Evolutionary conservation across 2,888 invertebrate species (phyloP).

Genomic region (Ectemnius cavifrons): DNA sequence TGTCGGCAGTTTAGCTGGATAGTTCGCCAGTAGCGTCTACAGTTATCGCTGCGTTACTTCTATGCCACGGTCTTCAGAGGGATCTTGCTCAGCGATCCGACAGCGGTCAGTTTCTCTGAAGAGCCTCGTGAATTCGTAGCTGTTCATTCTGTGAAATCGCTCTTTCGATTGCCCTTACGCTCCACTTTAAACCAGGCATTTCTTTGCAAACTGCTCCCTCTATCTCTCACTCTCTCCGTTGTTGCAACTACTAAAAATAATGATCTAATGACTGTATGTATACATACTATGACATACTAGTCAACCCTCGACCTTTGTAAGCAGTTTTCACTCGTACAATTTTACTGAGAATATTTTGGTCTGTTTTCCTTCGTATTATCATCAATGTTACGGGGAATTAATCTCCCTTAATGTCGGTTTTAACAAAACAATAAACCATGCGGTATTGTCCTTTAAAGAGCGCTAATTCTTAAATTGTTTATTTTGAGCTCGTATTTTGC

Average conservation of each 20-base stretch:
- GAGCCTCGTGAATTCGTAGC: not conserved
- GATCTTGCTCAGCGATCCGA: slow-evolving; percentile 4
- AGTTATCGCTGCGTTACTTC: slow-evolving; percentile 7
- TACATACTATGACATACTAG: too few species aligned
- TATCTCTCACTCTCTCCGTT: slow-evolving; percentile 8
- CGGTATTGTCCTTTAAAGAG: too few species aligned
- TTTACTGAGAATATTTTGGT: too few species aligned
- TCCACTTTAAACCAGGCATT: not conserved
- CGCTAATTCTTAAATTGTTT: too few species aligned
- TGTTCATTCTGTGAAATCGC: slow-evolving; percentile 11
- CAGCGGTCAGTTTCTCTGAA: not conserved
- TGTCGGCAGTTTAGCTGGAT: not conserved
- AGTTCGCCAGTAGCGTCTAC: not conserved
- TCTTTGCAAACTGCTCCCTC: not conserved
- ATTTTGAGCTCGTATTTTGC: too few species aligned
- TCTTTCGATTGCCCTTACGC: slow-evolving; percentile 8
- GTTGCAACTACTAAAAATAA: not conserved
- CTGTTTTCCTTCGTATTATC: too few species aligned
- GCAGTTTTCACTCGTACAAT: not conserved
- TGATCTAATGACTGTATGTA: too few species aligned
- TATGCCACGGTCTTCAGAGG: not conserved
- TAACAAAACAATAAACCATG: too few species aligned
- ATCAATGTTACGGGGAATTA: too few species aligned
- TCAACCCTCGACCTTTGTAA: too few species aligned
- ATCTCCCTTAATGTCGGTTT: too few species aligned